A percentile compares a stretch with the other conserved stretches of the same genome.
Evolutionary conservation across 23 tunicate species (phyloP).

Genomic region (Oikopleura dioica): DNA sequence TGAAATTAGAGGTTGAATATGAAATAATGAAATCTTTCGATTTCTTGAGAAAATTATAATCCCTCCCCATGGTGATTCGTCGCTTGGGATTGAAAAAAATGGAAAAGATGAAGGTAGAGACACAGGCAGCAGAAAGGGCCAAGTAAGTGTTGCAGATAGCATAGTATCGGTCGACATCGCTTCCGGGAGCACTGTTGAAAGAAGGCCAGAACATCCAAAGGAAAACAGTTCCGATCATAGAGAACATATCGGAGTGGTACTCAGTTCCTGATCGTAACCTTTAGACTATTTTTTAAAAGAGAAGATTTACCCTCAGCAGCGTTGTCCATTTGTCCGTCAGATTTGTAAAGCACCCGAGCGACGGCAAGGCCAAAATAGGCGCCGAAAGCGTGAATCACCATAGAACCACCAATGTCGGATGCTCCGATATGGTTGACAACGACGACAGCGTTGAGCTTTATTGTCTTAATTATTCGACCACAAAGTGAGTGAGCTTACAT

Average conservation of each 20-base stretch:
- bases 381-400: conserved; percentile 84
- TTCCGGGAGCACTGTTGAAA: conserved; percentile 60
- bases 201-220: conserved; percentile 89
- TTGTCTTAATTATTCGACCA: no score
- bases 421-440: no score
- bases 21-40: no score
- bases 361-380: conserved; percentile 96
- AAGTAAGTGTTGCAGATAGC: conserved; percentile 69
- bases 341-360: conserved; percentile 46
- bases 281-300: background rate
- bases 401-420: conserved; percentile 94
- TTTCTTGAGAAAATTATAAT: no score
- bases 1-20: no score
- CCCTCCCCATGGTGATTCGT: conserved; percentile 8
- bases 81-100: background rate
- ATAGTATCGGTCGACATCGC: conserved; percentile 44
- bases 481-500: conserved; percentile 41
- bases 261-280: background rate
- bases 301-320: background rate
- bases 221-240: conserved; percentile 35
- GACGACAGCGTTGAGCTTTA: no score
- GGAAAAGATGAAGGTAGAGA: conserved; percentile 25
- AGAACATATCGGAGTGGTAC: background rate
- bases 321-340: background rate
- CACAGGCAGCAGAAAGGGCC: conserved; percentile 55